Evolutionary conservation across 2,113 vertebrate species (phyloP).

Genomic region (Haemorhous mexicanus): DNA sequence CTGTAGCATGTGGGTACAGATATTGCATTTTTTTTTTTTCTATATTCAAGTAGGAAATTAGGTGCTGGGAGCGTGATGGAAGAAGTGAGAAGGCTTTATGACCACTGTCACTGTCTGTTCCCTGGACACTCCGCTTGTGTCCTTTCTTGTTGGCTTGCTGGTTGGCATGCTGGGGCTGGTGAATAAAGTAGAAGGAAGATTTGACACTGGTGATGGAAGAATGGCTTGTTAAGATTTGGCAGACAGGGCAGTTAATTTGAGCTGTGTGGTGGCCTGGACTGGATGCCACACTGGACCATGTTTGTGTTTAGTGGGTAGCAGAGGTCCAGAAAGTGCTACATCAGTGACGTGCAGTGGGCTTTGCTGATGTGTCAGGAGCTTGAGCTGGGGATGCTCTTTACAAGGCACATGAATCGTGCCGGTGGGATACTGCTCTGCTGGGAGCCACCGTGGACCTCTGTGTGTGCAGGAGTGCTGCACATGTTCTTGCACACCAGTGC

Average conservation of each 20-base stretch:
- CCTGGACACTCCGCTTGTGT: background rate
- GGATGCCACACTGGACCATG: accelerated
- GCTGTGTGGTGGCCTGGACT: background rate
- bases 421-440: background rate
- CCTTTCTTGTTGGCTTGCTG: background rate
- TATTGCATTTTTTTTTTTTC: background rate
- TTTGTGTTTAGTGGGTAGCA: background rate
- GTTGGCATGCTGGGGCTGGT: background rate
- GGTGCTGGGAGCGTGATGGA: background rate
- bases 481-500: background rate
- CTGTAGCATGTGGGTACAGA: background rate
- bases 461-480: accelerated
- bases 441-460: background rate
- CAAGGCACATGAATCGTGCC: accelerated
- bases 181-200: background rate
- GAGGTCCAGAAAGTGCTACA: background rate
- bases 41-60: background rate
- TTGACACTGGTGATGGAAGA: background rate
- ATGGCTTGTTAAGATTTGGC: background rate
- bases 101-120: background rate
- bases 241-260: background rate
- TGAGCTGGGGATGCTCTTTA: background rate
- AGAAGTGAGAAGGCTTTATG: background rate
- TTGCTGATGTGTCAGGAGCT: background rate
- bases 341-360: background rate